These are phyloP conservation scores for Leucopsar rothschildi DNA, from an alignment of 2,113 vertebrate genomes.

Conservation along the genomic window DNA sequence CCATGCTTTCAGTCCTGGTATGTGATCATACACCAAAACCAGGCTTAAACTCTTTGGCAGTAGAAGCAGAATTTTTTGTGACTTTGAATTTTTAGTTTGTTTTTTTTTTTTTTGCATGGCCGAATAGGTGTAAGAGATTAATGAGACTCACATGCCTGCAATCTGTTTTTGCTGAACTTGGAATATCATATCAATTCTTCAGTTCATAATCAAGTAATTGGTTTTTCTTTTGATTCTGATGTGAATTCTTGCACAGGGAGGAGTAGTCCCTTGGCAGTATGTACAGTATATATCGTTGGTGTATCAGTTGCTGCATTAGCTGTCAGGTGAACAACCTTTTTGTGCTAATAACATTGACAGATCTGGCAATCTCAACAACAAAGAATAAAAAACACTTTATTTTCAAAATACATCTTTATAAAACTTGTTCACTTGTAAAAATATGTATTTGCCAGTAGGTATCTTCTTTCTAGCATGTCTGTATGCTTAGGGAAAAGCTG, in stretches of 20 bases:
- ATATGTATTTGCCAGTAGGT: not conserved
- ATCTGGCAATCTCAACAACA: not conserved
- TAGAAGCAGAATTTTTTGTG: not conserved
- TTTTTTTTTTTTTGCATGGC: not conserved
- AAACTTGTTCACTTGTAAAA: not conserved
- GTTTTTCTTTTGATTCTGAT: not conserved
- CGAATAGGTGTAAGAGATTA: not conserved
- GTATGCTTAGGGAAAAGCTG: not conserved
- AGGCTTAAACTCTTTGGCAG: not conserved
- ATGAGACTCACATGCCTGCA: not conserved
- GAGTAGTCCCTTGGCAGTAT: accelerated
- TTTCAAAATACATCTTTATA: not conserved
- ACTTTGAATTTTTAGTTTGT: not conserved
- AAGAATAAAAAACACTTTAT: not conserved
- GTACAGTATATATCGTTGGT: not conserved
- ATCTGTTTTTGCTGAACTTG: not conserved
- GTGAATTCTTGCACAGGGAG: not conserved
- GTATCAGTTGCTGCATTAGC: not conserved
- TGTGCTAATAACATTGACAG: not conserved
- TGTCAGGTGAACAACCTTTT: not conserved
- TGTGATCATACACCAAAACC: not conserved
- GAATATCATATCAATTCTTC: not conserved
- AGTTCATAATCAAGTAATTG: not conserved
- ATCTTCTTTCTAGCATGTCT: not conserved
- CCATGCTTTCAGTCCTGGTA: not conserved